phyloP scores from a whole-genome alignment of 1,140 invertebrate species.

The Anoplolepis gracilipes region DNA sequence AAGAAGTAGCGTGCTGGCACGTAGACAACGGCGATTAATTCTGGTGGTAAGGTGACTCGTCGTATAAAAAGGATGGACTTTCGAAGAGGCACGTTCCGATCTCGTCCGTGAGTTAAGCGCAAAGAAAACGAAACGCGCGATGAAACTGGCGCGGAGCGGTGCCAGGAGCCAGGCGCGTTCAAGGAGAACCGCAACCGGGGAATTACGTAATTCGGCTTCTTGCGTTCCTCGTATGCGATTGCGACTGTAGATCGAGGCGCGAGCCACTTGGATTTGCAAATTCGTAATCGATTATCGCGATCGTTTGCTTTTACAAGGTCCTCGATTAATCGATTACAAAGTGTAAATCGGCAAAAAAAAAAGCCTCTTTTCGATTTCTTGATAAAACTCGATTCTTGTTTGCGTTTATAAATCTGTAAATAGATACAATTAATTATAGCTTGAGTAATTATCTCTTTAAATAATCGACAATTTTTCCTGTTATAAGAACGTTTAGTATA shows the following conservation, averaged over 20 bases:
- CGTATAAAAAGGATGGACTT: constrained; percentile 22
- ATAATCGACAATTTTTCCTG: background rate
- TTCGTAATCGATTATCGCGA: constrained; percentile 37
- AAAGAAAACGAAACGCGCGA: constrained; percentile 62
- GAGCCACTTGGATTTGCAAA: background rate
- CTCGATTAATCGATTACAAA: background rate
- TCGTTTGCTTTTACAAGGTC: background rate
- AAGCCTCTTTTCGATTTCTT: background rate
- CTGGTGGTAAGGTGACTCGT: background rate
- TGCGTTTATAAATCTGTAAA: background rate
- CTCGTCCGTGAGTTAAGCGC: constrained; percentile 19
- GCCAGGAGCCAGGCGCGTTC: constrained; percentile 71
- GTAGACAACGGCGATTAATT: constrained; percentile 53
- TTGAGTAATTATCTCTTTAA: background rate
- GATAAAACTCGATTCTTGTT: background rate
- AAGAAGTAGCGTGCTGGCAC: constrained; percentile 31
- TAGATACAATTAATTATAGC: background rate
- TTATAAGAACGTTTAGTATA: background rate
- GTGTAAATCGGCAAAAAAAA: background rate
- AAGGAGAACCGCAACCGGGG: constrained; percentile 74
- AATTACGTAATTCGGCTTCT: constrained; percentile 75
- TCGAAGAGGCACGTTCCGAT: constrained; percentile 32
- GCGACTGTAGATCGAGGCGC: background rate
- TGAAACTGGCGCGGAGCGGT: constrained; percentile 64
- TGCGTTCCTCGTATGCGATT: constrained; percentile 59